Conservation (phyloP, 2,888 invertebrate species). For the Ecdyonurus torrentis region DNA sequence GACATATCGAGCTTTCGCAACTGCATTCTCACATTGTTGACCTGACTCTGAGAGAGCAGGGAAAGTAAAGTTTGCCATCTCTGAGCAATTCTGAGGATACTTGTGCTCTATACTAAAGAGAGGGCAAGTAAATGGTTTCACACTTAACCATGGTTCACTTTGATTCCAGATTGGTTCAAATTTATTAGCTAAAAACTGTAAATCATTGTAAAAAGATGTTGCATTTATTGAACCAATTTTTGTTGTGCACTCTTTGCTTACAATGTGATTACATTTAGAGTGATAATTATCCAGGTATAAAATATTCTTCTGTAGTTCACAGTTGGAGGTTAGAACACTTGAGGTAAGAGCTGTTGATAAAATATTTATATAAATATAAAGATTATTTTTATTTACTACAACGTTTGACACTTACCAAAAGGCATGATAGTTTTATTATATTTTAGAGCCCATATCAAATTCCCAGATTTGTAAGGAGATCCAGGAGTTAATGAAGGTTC, state of each 20-base stretch:
- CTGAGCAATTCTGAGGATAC: slow-evolving; percentile 9
- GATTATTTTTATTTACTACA: not conserved
- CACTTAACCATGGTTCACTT: not conserved
- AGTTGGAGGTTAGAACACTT: not conserved
- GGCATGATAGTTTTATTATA: slow-evolving; percentile 17
- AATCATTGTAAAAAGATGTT: slow-evolving; percentile 15
- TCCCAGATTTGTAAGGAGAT: slow-evolving; percentile 19
- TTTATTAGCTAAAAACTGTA: slow-evolving; percentile 15
- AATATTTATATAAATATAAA: not conserved
- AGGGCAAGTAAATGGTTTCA: slow-evolving; percentile 14
- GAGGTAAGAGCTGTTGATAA: not conserved
- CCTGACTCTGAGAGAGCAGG: slow-evolving; percentile 2
- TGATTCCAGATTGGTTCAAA: not conserved
- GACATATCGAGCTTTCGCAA: slow-evolving; percentile 23
- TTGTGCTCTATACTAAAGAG: slow-evolving; percentile 17
- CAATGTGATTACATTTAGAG: not conserved
- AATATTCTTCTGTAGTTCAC: not conserved
- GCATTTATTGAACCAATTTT: not conserved
- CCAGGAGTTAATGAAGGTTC: slow-evolving; percentile 16
- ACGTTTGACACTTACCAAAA: slow-evolving; percentile 18
- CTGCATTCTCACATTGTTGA: slow-evolving; percentile 24
- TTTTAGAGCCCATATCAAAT: slow-evolving; percentile 20
- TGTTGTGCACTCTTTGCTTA: slow-evolving; percentile 9
- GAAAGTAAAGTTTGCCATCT: not conserved
- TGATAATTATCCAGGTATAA: not conserved